Evolutionary conservation across 2,888 invertebrate species (phyloP).

Genomic region (Noctua pronuba): DNA sequence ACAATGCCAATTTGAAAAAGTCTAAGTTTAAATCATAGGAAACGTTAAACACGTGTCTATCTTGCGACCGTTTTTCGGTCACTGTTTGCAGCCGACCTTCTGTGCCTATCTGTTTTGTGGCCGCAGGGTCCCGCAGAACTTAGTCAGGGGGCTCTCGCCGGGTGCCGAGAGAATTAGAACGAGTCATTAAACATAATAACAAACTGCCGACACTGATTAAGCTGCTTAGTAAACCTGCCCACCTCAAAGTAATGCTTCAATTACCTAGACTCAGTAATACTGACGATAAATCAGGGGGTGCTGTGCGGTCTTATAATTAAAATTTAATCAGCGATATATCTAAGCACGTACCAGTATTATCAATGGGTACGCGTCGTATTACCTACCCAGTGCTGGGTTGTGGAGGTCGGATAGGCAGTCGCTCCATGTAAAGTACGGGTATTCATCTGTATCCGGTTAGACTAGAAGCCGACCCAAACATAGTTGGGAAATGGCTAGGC

Average conservation of each 20-base stretch:
- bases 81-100: background rate
- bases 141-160: constrained; percentile 55
- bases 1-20: background rate
- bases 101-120: background rate
- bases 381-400: background rate
- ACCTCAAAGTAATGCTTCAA: constrained; percentile 70
- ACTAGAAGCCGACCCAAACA: background rate
- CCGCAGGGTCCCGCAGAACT: constrained; percentile 54
- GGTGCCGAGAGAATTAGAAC: constrained; percentile 70
- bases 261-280: constrained; percentile 56
- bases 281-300: constrained; percentile 57
- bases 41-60: background rate
- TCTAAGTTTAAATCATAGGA: background rate
- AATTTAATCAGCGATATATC: constrained; percentile 58
- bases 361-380: background rate
- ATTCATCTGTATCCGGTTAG: background rate
- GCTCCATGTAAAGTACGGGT: background rate
- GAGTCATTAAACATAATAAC: constrained; percentile 76
- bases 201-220: constrained; percentile 77
- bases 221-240: constrained; percentile 72
- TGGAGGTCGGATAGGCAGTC: background rate
- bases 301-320: constrained; percentile 58
- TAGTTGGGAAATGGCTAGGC: background rate
- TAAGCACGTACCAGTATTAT: background rate
- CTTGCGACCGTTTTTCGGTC: background rate